phyloP scores from a whole-genome alignment of 2,797 vertebrate species.

The Rhincodon typus region DNA sequence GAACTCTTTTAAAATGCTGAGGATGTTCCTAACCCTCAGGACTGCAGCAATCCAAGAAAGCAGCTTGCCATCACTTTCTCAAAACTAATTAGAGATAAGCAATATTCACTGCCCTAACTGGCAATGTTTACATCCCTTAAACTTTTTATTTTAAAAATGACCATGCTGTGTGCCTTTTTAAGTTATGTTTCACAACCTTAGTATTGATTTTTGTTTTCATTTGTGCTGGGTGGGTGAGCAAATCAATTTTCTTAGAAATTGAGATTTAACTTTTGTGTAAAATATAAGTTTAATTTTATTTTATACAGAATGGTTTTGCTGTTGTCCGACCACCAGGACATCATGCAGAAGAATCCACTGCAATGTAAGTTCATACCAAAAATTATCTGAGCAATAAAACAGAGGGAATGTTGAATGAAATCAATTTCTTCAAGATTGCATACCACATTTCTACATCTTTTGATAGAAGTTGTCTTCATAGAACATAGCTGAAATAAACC shows the following conservation, averaged over 20 bases:
- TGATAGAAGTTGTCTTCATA: not conserved
- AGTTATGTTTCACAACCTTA: not conserved
- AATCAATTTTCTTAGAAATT: not conserved
- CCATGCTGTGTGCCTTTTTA: not conserved
- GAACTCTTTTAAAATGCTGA: too few relatives aligned
- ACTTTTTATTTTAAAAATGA: not conserved
- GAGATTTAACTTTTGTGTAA: not conserved
- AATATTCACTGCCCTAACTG: too few relatives aligned
- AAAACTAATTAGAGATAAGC: too few relatives aligned
- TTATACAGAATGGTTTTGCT: slow-evolving; percentile 62
- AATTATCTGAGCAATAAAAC: not conserved
- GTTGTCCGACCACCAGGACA: slow-evolving; percentile 61
- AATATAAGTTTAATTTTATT: not conserved
- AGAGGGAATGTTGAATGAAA: not conserved
- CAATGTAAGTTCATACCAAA: slow-evolving; percentile 35
- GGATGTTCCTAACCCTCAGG: too few relatives aligned
- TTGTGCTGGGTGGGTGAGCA: not conserved
- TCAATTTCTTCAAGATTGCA: not conserved
- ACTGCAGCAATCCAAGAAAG: too few relatives aligned
- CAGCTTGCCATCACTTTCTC: too few relatives aligned
- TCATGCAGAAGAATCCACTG: slow-evolving; percentile 39
- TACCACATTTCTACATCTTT: not conserved
- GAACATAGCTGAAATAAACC: too few relatives aligned
- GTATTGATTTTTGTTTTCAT: not conserved
- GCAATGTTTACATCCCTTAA: too few relatives aligned